Percentiles rank a stretch among this genome's conserved stretches.
Conservation (phyloP, 2,888 invertebrate genomes). For the Tortrix viridana region DNA sequence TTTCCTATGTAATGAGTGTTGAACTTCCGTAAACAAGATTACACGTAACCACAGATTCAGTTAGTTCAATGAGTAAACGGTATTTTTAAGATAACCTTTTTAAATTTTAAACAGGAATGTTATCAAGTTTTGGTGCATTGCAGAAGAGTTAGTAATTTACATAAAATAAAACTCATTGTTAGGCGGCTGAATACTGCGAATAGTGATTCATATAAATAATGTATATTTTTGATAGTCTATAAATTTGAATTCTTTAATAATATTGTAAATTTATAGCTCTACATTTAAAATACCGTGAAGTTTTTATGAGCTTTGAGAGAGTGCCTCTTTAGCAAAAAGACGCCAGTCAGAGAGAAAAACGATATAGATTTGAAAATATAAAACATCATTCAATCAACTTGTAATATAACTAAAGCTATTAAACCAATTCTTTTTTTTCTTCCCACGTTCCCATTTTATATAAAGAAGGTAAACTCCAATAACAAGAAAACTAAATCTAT, state of each 20-base stretch:
- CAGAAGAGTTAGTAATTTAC: too few relatives aligned
- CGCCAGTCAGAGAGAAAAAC: not conserved
- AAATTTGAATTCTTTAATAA: not conserved
- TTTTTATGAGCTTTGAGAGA: slow-evolving; percentile 1
- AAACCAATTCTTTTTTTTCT: slow-evolving; percentile 3
- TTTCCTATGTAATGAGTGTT: slow-evolving; percentile 11
- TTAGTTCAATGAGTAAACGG: not conserved
- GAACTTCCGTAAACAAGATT: slow-evolving; percentile 24
- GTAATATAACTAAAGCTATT: not conserved
- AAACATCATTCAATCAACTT: slow-evolving; percentile 17
- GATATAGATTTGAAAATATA: slow-evolving; percentile 21
- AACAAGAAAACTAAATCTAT: slow-evolving; percentile 19
- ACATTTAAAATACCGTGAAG: slow-evolving; percentile 5
- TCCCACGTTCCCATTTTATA: slow-evolving; percentile 16
- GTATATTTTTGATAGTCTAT: slow-evolving; percentile 2
- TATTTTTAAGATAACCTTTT: too few relatives aligned
- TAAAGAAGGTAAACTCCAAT: slow-evolving; percentile 13
- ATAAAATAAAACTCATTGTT: too few relatives aligned
- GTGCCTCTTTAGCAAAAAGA: not conserved
- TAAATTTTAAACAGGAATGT: too few relatives aligned
- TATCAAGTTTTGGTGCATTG: too few relatives aligned
- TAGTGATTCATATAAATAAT: too few relatives aligned
- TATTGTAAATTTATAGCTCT: slow-evolving; percentile 5
- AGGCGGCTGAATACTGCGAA: too few relatives aligned
- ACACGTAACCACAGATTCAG: slow-evolving; percentile 5